phyloP scores from a whole-genome alignment of 2,113 vertebrate genomes.

The Upupa epops region DNA sequence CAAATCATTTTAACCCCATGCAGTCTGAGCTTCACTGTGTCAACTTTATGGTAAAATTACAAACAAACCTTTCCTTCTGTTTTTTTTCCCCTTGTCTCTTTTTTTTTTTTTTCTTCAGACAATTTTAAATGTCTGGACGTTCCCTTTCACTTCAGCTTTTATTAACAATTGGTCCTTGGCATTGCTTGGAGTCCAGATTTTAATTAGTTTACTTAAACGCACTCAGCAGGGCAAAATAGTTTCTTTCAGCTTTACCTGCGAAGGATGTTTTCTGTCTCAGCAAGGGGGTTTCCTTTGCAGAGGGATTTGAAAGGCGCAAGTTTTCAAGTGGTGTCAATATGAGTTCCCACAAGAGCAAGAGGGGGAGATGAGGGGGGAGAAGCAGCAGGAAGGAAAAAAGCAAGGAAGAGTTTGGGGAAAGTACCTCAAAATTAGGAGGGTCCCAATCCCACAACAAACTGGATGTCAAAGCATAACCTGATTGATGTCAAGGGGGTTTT shows the following conservation, averaged over 20 bases:
- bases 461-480: neutral
- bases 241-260: slow-evolving; percentile 66
- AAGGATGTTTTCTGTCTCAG: slow-evolving; percentile 43
- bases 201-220: slow-evolving; percentile 59
- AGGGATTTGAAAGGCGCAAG: slow-evolving; percentile 23
- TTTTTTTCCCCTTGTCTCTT: fast-evolving
- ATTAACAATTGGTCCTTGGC: slow-evolving; percentile 38
- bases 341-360: neutral
- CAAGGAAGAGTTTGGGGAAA: slow-evolving; percentile 7
- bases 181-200: slow-evolving; percentile 3
- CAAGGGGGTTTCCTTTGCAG: neutral
- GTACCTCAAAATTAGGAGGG: slow-evolving; percentile 32
- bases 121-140: slow-evolving; percentile 38
- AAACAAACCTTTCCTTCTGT: neutral
- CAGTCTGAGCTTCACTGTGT: neutral
- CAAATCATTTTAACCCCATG: slow-evolving; percentile 40
- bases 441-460: slow-evolving; percentile 21
- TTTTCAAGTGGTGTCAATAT: slow-evolving; percentile 50
- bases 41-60: neutral
- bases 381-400: neutral
- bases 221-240: slow-evolving; percentile 16
- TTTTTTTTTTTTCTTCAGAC: neutral
- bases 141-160: slow-evolving; percentile 25
- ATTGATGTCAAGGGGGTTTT: slow-evolving; percentile 10
- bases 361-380: slow-evolving; percentile 43